A percentile compares a stretch with the other conserved stretches of the same genome.
Evolutionary conservation across 2,888 invertebrate species (phyloP).

Genomic region (Sarcophaga subvicina): DNA sequence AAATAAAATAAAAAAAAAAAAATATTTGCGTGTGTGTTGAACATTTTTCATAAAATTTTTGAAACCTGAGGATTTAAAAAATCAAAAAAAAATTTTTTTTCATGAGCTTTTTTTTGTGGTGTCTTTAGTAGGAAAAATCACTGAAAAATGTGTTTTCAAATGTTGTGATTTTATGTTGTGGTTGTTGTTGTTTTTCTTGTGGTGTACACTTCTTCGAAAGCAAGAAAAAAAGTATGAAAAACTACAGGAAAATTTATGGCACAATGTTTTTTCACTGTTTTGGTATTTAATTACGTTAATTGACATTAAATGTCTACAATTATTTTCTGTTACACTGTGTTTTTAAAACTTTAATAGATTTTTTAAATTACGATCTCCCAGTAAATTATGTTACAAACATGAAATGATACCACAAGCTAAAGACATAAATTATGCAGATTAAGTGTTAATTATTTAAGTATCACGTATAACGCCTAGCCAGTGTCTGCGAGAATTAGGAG

Average conservation of each 20-base stretch:
- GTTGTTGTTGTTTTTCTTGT: slow-evolving; percentile 12
- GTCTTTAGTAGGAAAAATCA: slow-evolving; percentile 14
- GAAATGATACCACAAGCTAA: no score
- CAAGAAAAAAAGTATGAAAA: neutral
- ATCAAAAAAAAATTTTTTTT: neutral
- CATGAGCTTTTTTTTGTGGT: slow-evolving; percentile 32
- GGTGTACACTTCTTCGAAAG: neutral
- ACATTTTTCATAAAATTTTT: slow-evolving; percentile 43
- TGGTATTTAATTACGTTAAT: slow-evolving; percentile 57
- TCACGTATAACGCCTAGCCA: no score
- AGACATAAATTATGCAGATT: no score
- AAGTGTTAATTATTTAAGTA: no score
- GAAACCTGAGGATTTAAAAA: slow-evolving; percentile 70
- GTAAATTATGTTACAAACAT: no score
- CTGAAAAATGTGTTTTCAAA: slow-evolving; percentile 27
- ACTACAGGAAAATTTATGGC: slow-evolving; percentile 47
- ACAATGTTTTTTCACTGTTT: slow-evolving; percentile 44
- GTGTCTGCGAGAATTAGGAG: no score
- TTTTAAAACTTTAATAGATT: neutral
- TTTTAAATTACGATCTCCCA: no score
- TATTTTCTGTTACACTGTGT: neutral
- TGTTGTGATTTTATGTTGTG: slow-evolving; percentile 40
- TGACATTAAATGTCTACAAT: slow-evolving; percentile 47
- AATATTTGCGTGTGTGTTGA: slow-evolving; percentile 2
- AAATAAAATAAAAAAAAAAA: neutral